Percentiles rank a stretch among this genome's conserved stretches.
Conservation (phyloP, 2,113 vertebrate species). For the Spilogale gracilis region DNA sequence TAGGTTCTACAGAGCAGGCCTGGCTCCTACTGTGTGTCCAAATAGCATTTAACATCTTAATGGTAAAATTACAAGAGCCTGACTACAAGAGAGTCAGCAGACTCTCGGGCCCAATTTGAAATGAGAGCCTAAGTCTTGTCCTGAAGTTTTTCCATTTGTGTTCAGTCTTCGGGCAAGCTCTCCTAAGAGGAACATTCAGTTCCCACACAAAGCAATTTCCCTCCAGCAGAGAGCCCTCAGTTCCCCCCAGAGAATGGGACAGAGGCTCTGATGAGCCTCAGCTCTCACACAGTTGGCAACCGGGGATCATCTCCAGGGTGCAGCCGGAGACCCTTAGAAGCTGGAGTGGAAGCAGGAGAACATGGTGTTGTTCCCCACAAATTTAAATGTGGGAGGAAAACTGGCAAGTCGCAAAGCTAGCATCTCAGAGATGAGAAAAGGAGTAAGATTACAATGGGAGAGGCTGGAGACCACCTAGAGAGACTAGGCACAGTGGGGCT, state of each 20-base stretch:
- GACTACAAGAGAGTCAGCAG: neutral
- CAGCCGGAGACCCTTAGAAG: neutral
- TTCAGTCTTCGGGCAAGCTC: neutral
- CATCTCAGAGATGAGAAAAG: neutral
- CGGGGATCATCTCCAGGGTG: neutral
- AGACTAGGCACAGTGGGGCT: constrained; percentile 64
- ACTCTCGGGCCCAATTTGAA: neutral
- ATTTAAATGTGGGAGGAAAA: neutral
- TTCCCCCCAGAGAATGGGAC: neutral
- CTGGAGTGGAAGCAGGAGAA: neutral
- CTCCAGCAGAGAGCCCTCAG: neutral
- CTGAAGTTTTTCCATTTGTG: neutral
- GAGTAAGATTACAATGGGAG: constrained; percentile 2
- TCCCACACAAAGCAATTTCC: neutral
- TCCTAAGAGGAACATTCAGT: neutral
- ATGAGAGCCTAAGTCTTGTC: neutral
- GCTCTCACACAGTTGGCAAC: neutral
- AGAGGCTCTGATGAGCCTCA: neutral
- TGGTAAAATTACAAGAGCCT: neutral
- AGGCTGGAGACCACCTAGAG: constrained; percentile 51
- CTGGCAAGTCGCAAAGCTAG: neutral
- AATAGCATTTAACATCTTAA: neutral
- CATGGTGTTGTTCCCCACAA: fast-evolving
- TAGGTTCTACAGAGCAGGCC: neutral
- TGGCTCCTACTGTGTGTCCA: neutral